Evolutionary conservation across 2,113 vertebrate species (phyloP).

Genomic region (Neolamprologus longior): DNA sequence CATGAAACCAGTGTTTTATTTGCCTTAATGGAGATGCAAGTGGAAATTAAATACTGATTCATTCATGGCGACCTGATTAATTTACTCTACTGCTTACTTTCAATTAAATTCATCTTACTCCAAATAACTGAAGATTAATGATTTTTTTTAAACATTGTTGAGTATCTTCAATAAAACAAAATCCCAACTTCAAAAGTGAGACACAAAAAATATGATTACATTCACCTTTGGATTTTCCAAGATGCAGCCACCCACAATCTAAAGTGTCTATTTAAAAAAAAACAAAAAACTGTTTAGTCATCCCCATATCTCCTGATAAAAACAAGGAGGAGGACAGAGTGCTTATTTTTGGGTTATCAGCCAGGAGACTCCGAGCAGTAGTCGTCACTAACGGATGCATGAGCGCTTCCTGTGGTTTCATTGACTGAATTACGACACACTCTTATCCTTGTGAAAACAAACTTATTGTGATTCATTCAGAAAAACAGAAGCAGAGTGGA

Average conservation of each 20-base stretch:
- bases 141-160: background rate
- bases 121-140: background rate
- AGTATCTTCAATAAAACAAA: background rate
- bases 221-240: background rate
- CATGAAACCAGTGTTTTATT: background rate
- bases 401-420: background rate
- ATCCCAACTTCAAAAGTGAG: background rate
- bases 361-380: background rate
- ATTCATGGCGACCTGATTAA: accelerated
- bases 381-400: background rate
- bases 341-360: background rate
- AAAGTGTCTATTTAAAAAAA: background rate
- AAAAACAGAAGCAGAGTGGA: background rate
- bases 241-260: background rate
- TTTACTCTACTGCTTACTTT: background rate
- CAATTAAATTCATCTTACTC: background rate
- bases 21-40: background rate
- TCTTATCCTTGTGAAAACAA: background rate
- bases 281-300: background rate
- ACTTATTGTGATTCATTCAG: background rate
- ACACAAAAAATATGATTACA: background rate
- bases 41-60: accelerated
- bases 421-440: background rate
- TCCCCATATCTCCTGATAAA: background rate
- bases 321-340: background rate